Base-by-base conservation (phyloP, 2,888 invertebrate genomes). In the Cantharis nigra region DNA sequence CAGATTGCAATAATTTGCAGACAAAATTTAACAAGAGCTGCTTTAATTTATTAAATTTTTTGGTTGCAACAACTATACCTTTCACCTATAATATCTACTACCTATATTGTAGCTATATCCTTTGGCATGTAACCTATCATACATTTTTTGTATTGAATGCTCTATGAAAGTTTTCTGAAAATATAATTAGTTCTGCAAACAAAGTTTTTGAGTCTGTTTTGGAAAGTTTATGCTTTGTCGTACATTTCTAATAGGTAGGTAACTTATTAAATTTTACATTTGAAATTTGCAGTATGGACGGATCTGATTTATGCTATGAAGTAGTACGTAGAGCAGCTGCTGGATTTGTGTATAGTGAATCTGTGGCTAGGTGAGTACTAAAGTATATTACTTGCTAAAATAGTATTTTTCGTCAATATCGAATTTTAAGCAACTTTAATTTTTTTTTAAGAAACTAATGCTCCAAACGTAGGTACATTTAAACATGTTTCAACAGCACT, bases 291-390 rank as follows among this genome's bases (percentile, higher is more conserved):
- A 98, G 98, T 89, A 97, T 98, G 97, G 98, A 99, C 88, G 99
- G 99, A 69, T 96, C 97, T 70, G 99, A 99, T 89, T 92, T 99
- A 83, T 99, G 98, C 90, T 98, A 97, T 89, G 99, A 99, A 91
- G 97, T 99, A 81, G 98, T 98, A 26, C 94, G 98, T 85, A 92
- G 98, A 86, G 99, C 99, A 23, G 94, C 95, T 33, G 96, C 97
- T 73, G 99, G 99, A 81, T 99, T 99, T 90, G 98, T 98, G 78
- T 99, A 99, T 90, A 99, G 99, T 87, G 99, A 99, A 91, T 98
- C 98, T 65, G 99, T 99, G 74, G 98, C 98, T 81, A 98, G 98
- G 98, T 98, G 90, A 91, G 90, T 87, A 13, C 65, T 67, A 49
- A 7, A n/a, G n/a, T 49, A 49, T n/a, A 11, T 67, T 67, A 23